These are phyloP conservation scores for Thymallus thymallus DNA, from an alignment of 2,113 vertebrate genomes.

Conservation along the genomic window DNA sequence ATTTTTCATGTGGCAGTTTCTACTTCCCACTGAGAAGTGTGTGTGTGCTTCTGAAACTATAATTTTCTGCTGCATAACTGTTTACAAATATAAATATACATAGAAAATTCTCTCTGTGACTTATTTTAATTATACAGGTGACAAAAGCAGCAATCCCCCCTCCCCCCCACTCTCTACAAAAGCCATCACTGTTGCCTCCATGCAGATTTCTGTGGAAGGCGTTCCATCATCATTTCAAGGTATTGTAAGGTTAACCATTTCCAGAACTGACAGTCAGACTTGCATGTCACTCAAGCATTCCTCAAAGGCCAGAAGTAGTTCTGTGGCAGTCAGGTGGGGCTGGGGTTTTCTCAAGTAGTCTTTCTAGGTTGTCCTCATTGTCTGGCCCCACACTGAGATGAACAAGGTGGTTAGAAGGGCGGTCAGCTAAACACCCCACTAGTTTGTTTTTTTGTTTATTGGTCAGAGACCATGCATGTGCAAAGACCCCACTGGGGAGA, in stretches of 20 bases:
- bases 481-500: neutral
- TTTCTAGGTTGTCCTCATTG: neutral
- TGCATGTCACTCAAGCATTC: neutral
- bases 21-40: constrained; percentile 24
- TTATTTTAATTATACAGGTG: neutral
- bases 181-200: neutral
- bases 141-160: neutral
- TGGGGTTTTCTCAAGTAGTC: neutral
- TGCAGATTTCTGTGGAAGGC: neutral
- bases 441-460: neutral
- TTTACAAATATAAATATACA: constrained; percentile 35
- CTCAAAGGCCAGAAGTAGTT: neutral
- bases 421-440: neutral
- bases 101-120: neutral
- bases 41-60: constrained; percentile 35
- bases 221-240: neutral
- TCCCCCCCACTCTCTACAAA: neutral
- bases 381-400: neutral
- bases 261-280: neutral
- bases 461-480: neutral
- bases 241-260: neutral
- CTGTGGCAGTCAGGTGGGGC: neutral
- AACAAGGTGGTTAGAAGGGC: neutral
- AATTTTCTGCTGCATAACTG: constrained; percentile 39
- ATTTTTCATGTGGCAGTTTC: constrained; percentile 54